A percentile compares a stretch with the other conserved stretches of the same genome.
Evolutionary conservation across 2,113 vertebrate genomes (phyloP).

Genomic region (Carassius auratus): DNA sequence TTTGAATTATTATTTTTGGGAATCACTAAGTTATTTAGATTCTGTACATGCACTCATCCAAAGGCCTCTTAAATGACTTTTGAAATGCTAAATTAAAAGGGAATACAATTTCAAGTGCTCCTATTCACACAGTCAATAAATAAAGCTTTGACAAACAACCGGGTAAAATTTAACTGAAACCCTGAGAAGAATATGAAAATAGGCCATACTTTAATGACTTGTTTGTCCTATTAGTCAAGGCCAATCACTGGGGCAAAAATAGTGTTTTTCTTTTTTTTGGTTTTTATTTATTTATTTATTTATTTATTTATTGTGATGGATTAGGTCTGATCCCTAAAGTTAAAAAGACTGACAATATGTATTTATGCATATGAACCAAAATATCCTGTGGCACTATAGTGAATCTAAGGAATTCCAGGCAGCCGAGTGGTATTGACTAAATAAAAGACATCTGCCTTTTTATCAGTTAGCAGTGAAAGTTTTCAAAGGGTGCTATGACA

Average conservation of each 20-base stretch:
- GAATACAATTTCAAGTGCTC: neutral
- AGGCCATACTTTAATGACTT: conserved; percentile 25
- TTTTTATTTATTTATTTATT: neutral
- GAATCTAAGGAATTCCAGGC: neutral
- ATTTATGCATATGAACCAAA: neutral
- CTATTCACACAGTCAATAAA: conserved; percentile 10
- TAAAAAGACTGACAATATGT: conserved; percentile 10
- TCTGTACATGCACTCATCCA: neutral
- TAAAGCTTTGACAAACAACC: conserved; percentile 31
- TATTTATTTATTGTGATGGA: neutral
- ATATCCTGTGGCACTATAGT: neutral
- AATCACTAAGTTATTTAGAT: neutral
- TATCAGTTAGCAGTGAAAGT: conserved; percentile 31
- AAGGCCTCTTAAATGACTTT: conserved; percentile 8
- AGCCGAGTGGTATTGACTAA: neutral
- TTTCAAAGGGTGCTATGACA: conserved; percentile 25
- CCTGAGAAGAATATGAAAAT: conserved; percentile 4
- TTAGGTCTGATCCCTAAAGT: neutral
- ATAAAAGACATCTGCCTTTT: conserved; percentile 23
- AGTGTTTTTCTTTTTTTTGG: neutral
- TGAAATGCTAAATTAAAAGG: neutral
- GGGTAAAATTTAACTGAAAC: conserved; percentile 16
- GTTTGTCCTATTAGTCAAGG: conserved; percentile 14
- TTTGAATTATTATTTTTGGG: neutral
- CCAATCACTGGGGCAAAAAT: neutral